Evolutionary conservation across 2,113 vertebrate species (phyloP).

Genomic region (Elaphurus davidianus): DNA sequence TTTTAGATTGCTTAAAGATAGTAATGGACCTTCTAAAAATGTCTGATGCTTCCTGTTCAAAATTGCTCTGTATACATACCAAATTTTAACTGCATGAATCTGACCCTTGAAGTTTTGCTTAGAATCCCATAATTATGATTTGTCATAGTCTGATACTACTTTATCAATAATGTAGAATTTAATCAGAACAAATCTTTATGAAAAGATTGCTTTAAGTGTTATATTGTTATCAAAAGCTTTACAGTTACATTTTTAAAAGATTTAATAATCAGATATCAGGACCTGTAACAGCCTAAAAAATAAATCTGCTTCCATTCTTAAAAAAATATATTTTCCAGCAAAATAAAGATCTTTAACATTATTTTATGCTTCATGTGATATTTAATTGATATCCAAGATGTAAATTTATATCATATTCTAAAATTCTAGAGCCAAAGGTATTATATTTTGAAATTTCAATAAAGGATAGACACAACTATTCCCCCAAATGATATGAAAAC

Average conservation of each 20-base stretch:
- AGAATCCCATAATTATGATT: neutral
- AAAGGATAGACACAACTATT: neutral
- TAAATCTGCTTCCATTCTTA: neutral
- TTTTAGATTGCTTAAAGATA: neutral
- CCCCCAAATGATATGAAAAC: neutral
- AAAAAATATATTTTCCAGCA: neutral
- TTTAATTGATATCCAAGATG: neutral
- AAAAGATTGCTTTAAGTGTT: neutral
- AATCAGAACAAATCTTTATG: neutral
- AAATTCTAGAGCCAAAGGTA: neutral
- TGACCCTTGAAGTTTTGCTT: neutral
- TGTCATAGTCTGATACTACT: neutral
- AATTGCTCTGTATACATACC: neutral
- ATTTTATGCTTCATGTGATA: neutral
- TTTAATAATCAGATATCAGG: neutral
- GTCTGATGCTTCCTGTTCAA: neutral
- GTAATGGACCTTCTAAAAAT: neutral
- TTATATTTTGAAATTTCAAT: neutral
- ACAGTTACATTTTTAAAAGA: neutral
- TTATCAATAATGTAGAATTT: neutral
- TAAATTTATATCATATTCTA: neutral
- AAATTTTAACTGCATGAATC: slow-evolving; percentile 12
- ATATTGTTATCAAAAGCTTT: neutral
- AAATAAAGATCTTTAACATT: neutral
- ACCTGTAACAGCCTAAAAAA: neutral